Percentiles rank a stretch among this genome's conserved stretches.
Evolutionary conservation across 2,113 vertebrate genomes (phyloP).

Genomic region (Sus scrofa): DNA sequence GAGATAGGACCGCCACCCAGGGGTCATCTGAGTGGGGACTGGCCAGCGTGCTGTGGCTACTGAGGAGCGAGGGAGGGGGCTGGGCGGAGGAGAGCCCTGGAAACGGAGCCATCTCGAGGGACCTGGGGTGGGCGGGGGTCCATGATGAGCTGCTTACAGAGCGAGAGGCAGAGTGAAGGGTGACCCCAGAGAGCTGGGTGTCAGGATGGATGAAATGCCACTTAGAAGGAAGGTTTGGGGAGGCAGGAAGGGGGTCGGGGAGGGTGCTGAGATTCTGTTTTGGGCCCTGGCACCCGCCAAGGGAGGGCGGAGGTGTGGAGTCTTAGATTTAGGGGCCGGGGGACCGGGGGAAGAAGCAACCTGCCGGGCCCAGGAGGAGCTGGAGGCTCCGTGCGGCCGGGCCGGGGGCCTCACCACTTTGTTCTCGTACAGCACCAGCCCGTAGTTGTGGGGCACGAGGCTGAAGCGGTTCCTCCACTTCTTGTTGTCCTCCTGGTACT

Average conservation of each 20-base stretch:
- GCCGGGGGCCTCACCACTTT: conserved; percentile 89
- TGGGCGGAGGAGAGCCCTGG: background rate
- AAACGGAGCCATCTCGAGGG: background rate
- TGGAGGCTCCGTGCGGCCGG: rapidly evolving
- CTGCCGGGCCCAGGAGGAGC: rapidly evolving
- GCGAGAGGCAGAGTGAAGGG: background rate
- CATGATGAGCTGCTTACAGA: background rate
- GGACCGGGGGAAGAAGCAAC: rapidly evolving
- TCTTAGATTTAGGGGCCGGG: background rate
- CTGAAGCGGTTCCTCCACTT: conserved; percentile 97
- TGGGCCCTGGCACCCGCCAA: background rate
- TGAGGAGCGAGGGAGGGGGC: background rate
- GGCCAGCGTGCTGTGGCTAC: background rate
- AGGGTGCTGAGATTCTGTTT: background rate
- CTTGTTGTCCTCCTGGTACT: conserved; percentile 96
- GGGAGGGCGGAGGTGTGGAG: background rate
- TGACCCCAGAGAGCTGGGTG: background rate
- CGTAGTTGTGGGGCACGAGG: conserved; percentile 93
- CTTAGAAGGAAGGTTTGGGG: background rate
- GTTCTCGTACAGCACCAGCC: conserved; percentile 92
- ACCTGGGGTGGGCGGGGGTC: background rate
- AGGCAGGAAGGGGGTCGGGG: background rate
- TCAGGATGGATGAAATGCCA: background rate
- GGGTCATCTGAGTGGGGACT: background rate
- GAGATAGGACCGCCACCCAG: background rate